Base-by-base conservation (phyloP, 2,113 vertebrate genomes). In the Syngnathoides biaculeatus region DNA sequence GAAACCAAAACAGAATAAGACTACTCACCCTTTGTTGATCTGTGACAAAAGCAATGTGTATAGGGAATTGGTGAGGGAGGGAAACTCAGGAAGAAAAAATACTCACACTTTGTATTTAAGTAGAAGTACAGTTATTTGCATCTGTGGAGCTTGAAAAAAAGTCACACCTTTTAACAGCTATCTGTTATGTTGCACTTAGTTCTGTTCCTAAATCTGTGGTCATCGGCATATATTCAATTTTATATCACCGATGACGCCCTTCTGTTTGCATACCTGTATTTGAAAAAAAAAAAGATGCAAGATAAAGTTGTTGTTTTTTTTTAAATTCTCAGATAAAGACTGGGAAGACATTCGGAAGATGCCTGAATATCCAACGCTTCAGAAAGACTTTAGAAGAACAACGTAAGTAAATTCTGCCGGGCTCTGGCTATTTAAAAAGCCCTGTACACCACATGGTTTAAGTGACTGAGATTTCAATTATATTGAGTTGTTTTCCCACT, bases 301-400 rank as follows among this genome's bases (percentile, higher is more conserved):
- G 30, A 35, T 35, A 5, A 35, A 35, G 8, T 56, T 3, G 65
- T 11, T 6, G 20, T 58, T 43, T 76, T 40, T 58, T 48, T 76
- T 13, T 45, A 73, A 83, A 77, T 30, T 30, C 12, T 61, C 91
- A 99, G 97, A 99, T 92, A 99, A 99, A 91, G 97, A 99, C 80
- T 98, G 97, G 97, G 97, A 99, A 87, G 97, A 99, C 88, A 99
- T 99, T 74, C 89, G 97, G 75, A 98, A 98, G 87, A 99, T 99
- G 97, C 97, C 97, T n/a, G 97, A 98, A 86, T 98, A 98, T 81
- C 96, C 97, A 9, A 98, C 97, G 24, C 93, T 99, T 86, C 96
- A 98, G 81, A 98, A 99, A 73, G 96, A 98, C 84, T 99, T 98
- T 88, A 94, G 97, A 80, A 94, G 97, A 94, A 98, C 96, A 74